phyloP scores from a whole-genome alignment of 2,113 vertebrate genomes.

The Laticauda colubrina region DNA sequence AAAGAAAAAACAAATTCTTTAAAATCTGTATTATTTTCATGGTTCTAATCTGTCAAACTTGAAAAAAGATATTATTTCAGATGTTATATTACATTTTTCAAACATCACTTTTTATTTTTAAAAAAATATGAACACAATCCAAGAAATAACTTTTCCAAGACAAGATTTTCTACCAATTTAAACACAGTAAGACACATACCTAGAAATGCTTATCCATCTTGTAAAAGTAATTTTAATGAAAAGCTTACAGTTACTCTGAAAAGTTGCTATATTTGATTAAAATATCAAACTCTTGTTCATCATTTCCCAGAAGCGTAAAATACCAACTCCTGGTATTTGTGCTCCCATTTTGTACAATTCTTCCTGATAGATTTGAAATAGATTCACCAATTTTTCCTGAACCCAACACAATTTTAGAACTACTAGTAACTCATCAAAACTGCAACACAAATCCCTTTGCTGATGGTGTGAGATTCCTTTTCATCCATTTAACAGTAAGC shows the following conservation, averaged over 20 bases:
- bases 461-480: neutral
- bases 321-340: neutral
- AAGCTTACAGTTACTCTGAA: neutral
- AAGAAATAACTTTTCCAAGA: neutral
- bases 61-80: neutral
- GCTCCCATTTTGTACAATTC: neutral
- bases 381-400: neutral
- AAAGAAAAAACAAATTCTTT: neutral
- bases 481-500: neutral
- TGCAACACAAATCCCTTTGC: neutral
- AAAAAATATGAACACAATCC: neutral
- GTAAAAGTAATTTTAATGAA: neutral
- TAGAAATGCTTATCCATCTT: neutral
- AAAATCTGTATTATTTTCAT: neutral
- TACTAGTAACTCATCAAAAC: neutral
- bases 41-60: neutral
- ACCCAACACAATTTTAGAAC: neutral
- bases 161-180: neutral
- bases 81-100: neutral
- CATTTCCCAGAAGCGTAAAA: neutral
- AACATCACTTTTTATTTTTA: neutral
- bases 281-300: neutral
- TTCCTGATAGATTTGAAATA: neutral
- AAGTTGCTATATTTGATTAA: neutral
- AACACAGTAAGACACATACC: neutral